Percentiles rank a stretch among this genome's conserved stretches.
Conservation (phyloP, 2,888 invertebrate genomes). For the Cryptus armator region DNA sequence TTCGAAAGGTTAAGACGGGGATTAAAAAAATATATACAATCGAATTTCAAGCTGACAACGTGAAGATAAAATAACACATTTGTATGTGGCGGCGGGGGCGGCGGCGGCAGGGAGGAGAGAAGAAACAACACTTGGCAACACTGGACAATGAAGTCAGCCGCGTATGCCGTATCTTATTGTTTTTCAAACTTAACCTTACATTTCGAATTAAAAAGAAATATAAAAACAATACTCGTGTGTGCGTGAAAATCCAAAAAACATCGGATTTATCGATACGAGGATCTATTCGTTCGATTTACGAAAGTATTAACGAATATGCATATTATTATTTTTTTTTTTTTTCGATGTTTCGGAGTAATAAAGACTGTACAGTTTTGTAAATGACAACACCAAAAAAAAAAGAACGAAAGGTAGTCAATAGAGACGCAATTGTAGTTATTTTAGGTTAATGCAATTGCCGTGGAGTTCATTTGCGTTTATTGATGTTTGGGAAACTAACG, state of each 20-base stretch:
- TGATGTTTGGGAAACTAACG: background rate
- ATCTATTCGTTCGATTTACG: background rate
- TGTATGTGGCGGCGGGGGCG: no score
- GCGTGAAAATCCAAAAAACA: background rate
- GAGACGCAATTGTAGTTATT: background rate
- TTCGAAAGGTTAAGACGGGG: conserved; percentile 26
- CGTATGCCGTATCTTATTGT: conserved; percentile 24
- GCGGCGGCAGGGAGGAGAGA: background rate
- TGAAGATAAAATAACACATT: conserved; percentile 14
- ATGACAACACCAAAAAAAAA: background rate
- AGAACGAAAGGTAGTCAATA: background rate
- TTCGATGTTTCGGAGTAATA: background rate
- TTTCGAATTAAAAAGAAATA: background rate
- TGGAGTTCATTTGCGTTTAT: conserved; percentile 21
- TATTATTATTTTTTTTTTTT: background rate
- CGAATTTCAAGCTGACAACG: conserved; percentile 24
- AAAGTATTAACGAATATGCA: background rate
- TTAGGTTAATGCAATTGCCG: conserved; percentile 27
- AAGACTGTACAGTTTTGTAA: conserved; percentile 31
- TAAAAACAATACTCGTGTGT: background rate
- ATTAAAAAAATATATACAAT: background rate
- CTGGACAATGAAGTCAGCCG: conserved; percentile 48
- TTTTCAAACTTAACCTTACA: conserved; percentile 14
- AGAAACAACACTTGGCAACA: conserved; percentile 36
- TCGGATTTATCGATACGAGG: background rate